These are phyloP conservation scores for Frankliniella intonsa DNA, from an alignment of 2,888 invertebrate species.

Conservation along the genomic window DNA sequence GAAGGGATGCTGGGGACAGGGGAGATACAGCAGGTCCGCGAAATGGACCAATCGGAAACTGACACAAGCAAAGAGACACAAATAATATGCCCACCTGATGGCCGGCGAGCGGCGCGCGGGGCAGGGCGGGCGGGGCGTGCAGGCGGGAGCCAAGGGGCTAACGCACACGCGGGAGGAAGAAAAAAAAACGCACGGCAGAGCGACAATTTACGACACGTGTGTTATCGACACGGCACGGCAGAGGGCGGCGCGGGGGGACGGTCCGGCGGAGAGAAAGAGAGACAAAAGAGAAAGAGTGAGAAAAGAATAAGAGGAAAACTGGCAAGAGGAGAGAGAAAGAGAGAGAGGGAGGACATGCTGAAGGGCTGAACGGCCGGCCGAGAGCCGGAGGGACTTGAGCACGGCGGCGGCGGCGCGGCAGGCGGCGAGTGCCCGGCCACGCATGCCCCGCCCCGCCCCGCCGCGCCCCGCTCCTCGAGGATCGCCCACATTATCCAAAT, in stretches of 20 bases:
- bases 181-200: background rate
- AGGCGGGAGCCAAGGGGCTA: background rate
- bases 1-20: too few species aligned
- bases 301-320: background rate
- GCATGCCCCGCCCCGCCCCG: too few species aligned
- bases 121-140: background rate
- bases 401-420: too few species aligned
- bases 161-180: background rate
- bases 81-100: too few species aligned
- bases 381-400: too few species aligned
- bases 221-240: slow-evolving; percentile 2
- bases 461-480: too few species aligned
- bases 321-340: background rate
- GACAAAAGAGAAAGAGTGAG: background rate
- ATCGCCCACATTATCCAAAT: too few species aligned
- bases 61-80: too few species aligned
- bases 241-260: background rate
- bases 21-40: too few species aligned
- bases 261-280: background rate
- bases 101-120: background rate
- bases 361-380: too few species aligned
- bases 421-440: too few species aligned
- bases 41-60: too few species aligned
- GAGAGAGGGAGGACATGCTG: background rate
- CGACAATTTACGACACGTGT: slow-evolving; percentile 2